A percentile compares a stretch with the other conserved stretches of the same genome.
phyloP scores from a whole-genome alignment of 2,797 vertebrate genomes.

The Ctenopoma kingsleyae region DNA sequence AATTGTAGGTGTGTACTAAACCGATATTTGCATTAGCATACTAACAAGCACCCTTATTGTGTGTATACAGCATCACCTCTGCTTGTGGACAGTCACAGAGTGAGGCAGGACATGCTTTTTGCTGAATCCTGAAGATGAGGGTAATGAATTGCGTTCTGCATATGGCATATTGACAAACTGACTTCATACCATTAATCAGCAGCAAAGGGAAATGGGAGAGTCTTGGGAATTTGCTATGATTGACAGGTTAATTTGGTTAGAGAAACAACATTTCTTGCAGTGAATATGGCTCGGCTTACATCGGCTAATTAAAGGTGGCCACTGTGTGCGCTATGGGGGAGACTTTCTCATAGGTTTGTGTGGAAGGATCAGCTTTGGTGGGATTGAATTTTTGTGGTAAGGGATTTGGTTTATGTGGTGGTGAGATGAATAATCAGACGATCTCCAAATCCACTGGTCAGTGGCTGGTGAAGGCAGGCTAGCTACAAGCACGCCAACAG shows the following conservation, averaged over 20 bases:
- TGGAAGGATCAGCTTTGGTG: conserved; percentile 9
- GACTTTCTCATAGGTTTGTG: conserved; percentile 12
- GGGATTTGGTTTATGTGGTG: conserved; percentile 31
- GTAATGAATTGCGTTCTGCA: conserved; percentile 88
- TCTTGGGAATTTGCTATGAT: conserved; percentile 82
- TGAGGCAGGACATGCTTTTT: conserved; percentile 68
- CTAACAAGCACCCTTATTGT: conserved; percentile 77
- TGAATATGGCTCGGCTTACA: conserved; percentile 69
- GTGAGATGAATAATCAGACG: conserved; percentile 8
- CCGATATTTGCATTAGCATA: conserved; percentile 88
- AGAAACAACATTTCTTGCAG: conserved; percentile 74
- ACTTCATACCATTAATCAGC: conserved; percentile 86
- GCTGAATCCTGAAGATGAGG: conserved; percentile 73
- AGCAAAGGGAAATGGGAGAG: conserved; percentile 76
- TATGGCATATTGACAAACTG: conserved; percentile 85
- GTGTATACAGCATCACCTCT: conserved; percentile 17
- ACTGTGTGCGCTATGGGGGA: conserved; percentile 25
- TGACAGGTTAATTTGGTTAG: conserved; percentile 85
- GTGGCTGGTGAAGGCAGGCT: conserved; percentile 16
- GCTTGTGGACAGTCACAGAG: conserved; percentile 36
- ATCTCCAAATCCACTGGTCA: conserved; percentile 20
- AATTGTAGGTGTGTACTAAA: conserved; percentile 74
- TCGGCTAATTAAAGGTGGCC: conserved; percentile 75
- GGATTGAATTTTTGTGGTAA: conserved; percentile 25
- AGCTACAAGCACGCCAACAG: conserved; percentile 32